Evolutionary conservation across 2,113 vertebrate genomes (phyloP).

Genomic region (Bos indicus): DNA sequence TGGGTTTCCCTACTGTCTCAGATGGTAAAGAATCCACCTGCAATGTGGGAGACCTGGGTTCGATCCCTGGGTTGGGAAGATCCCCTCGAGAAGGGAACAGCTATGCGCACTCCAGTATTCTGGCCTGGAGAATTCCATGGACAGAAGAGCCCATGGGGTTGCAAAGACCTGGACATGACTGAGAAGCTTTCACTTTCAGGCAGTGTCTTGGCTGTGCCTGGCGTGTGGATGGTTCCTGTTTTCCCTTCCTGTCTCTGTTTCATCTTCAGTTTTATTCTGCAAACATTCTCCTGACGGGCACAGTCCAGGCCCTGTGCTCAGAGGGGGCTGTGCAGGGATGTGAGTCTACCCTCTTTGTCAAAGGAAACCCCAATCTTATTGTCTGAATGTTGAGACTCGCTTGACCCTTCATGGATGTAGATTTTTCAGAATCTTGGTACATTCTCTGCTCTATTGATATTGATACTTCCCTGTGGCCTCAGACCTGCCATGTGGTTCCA

Average conservation of each 20-base stretch:
- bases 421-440: neutral
- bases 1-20: neutral
- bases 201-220: neutral
- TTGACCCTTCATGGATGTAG: neutral
- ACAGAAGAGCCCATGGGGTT: neutral
- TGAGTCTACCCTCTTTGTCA: neutral
- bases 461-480: neutral
- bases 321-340: neutral
- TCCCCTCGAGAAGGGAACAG: neutral
- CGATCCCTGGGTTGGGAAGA: neutral
- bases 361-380: neutral
- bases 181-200: neutral
- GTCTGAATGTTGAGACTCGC: neutral
- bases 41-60: neutral
- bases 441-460: neutral
- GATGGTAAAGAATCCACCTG: neutral
- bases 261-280: neutral
- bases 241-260: neutral
- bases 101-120: neutral
- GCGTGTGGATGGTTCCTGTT: neutral
- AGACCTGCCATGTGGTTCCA: neutral
- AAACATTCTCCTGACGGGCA: neutral
- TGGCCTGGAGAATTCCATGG: neutral
- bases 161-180: neutral
- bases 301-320: neutral